These are phyloP conservation scores for Ceratina calcarata DNA, from an alignment of 1,140 invertebrate genomes.

Conservation along the genomic window DNA sequence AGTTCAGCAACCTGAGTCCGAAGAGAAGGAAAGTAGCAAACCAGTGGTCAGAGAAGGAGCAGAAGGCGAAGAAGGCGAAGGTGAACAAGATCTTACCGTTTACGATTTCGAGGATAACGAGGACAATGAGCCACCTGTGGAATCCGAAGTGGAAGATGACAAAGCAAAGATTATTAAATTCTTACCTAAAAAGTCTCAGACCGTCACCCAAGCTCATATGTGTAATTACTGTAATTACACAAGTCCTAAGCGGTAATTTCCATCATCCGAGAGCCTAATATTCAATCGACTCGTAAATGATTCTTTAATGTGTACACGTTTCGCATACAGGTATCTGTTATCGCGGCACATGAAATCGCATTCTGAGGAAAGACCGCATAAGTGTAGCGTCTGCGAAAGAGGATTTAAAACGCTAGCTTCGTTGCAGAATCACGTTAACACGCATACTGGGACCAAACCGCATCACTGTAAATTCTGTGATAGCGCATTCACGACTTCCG, in stretches of 20 bases:
- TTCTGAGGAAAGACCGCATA: conserved; percentile 96
- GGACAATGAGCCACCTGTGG: conserved; percentile 80
- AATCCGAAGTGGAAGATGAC: conserved; percentile 87
- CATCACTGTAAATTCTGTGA: conserved; percentile 97
- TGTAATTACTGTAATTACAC: conserved; percentile 96
- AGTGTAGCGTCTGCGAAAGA: conserved; percentile 95
- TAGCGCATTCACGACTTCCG: conserved; percentile 96
- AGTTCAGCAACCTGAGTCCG: conserved; percentile 87
- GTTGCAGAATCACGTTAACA: conserved; percentile 97
- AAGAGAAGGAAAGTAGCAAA: conserved; percentile 78
- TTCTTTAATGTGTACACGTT: not conserved
- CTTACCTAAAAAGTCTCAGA: conserved; percentile 86
- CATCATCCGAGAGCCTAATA: not conserved
- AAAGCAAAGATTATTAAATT: conserved; percentile 86
- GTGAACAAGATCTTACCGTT: conserved; percentile 84
- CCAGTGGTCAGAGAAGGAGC: conserved; percentile 81
- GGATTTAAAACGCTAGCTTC: conserved; percentile 97
- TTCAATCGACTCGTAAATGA: not conserved
- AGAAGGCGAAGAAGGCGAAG: conserved; percentile 83
- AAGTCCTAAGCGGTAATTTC: conserved; percentile 87
- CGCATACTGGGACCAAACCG: conserved; percentile 97
- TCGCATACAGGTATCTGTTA: conserved; percentile 88
- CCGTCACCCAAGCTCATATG: conserved; percentile 87
- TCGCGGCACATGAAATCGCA: conserved; percentile 97
- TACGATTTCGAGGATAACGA: conserved; percentile 86